These are phyloP conservation scores for Meandrina meandrites DNA, from an alignment of 92 coral and sea anemone genomes.

Conservation along the genomic window DNA sequence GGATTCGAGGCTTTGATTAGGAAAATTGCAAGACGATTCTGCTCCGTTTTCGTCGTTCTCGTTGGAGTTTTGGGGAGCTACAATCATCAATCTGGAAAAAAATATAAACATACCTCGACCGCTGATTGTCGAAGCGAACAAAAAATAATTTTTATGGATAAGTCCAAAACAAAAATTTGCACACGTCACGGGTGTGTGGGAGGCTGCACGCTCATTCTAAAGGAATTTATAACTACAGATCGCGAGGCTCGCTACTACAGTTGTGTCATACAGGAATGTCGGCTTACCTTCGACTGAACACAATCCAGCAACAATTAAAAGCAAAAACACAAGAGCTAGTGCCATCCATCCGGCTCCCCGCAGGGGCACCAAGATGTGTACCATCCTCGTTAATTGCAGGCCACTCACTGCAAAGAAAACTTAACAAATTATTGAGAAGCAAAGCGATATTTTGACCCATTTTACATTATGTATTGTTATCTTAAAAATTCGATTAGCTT, in stretches of 20 bases:
- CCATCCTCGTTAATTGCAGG: background rate
- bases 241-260: background rate
- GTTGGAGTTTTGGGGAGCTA: too few relatives aligned
- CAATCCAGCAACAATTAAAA: background rate
- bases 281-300: slow-evolving; percentile 16
- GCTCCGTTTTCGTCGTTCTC: too few relatives aligned
- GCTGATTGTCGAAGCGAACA: too few relatives aligned
- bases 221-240: background rate
- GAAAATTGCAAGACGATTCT: too few relatives aligned
- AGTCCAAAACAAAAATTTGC: too few relatives aligned
- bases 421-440: background rate
- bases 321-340: background rate
- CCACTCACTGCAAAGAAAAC: background rate
- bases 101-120: too few relatives aligned
- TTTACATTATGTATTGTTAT: background rate
- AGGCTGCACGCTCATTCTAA: too few relatives aligned
- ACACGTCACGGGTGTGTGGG: background rate
- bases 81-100: too few relatives aligned
- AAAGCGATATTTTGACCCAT: background rate
- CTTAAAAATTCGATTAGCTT: too few relatives aligned
- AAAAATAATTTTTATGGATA: too few relatives aligned
- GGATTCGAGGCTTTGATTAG: too few relatives aligned
- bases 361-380: background rate
- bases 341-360: background rate
- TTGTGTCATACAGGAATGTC: background rate